Conservation (phyloP, 2,797 vertebrate genomes). For the Salarias fasciatus region DNA sequence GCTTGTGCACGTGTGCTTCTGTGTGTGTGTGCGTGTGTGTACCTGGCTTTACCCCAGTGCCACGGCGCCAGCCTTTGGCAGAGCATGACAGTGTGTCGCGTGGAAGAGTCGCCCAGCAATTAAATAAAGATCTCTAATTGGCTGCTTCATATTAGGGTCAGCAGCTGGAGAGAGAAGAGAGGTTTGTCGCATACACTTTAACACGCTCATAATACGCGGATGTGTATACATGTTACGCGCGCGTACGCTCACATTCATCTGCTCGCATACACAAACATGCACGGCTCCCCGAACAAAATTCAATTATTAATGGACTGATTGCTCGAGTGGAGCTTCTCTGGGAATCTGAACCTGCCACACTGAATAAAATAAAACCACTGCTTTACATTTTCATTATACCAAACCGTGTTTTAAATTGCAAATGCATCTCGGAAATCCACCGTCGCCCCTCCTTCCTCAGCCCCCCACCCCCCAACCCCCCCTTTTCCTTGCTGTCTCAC, state of each 20-base stretch:
- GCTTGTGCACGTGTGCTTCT: slow-evolving; percentile 65
- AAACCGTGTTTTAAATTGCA: slow-evolving; percentile 98
- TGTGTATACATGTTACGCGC: slow-evolving; percentile 41
- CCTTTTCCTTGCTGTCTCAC: slow-evolving; percentile 67
- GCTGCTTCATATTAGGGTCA: slow-evolving; percentile 94
- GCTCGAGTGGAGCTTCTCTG: slow-evolving; percentile 92
- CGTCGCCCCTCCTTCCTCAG: slow-evolving; percentile 61
- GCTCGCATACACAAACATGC: slow-evolving; percentile 62
- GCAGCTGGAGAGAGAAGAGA: slow-evolving; percentile 88
- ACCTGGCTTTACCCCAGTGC: slow-evolving; percentile 80
- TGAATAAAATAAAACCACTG: slow-evolving; percentile 96
- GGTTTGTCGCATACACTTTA: slow-evolving; percentile 80
- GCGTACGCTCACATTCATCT: slow-evolving; percentile 42
- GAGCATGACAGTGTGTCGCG: slow-evolving; percentile 65
- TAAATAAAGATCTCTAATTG: slow-evolving; percentile 97
- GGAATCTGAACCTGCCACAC: slow-evolving; percentile 97
- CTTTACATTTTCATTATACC: slow-evolving; percentile 99
- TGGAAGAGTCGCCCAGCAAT: slow-evolving; percentile 85
- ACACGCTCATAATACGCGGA: slow-evolving; percentile 41
- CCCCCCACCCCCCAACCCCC: slow-evolving; percentile 28
- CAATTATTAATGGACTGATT: slow-evolving; percentile 98
- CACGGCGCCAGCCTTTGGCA: slow-evolving; percentile 67
- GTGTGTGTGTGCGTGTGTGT: slow-evolving; percentile 83
- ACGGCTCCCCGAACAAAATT: slow-evolving; percentile 90
- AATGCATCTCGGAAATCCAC: slow-evolving; percentile 84